Evolutionary conservation across 2,113 vertebrate species (phyloP).

Genomic region (Sminthopsis crassicaudata): DNA sequence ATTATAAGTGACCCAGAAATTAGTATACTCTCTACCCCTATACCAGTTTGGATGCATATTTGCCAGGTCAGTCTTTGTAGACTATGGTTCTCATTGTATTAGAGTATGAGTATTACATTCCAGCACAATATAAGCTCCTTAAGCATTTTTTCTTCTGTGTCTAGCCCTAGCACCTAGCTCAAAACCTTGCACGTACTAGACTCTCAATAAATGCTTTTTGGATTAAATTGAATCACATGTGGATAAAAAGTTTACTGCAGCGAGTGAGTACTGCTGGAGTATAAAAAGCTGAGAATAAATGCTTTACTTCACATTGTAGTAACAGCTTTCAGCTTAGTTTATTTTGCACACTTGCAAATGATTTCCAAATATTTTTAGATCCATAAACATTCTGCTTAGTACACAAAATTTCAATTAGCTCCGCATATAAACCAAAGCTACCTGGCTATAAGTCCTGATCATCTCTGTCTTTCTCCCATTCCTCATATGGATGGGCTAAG

Average conservation of each 20-base stretch:
- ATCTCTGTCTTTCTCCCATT: slow-evolving; percentile 34
- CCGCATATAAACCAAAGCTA: slow-evolving; percentile 31
- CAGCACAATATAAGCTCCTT: neutral
- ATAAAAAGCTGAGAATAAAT: neutral
- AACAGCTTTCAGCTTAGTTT: slow-evolving; percentile 41
- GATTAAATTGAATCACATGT: slow-evolving; percentile 14
- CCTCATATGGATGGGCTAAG: neutral
- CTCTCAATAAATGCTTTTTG: slow-evolving; percentile 41
- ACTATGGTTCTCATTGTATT: neutral
- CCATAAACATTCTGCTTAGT: slow-evolving; percentile 39
- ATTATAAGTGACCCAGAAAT: neutral
- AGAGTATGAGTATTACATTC: slow-evolving; percentile 22
- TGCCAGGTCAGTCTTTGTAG: neutral
- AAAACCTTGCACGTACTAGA: neutral
- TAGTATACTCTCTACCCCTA: neutral
- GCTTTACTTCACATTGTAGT: neutral
- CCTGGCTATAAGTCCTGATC: slow-evolving; percentile 42
- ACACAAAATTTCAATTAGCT: slow-evolving; percentile 33
- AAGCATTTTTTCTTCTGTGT: slow-evolving; percentile 20
- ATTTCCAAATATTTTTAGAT: slow-evolving; percentile 16
- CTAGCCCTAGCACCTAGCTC: slow-evolving; percentile 22
- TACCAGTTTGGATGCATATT: slow-evolving; percentile 44
- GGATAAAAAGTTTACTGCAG: slow-evolving; percentile 14
- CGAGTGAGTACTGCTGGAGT: slow-evolving; percentile 22
- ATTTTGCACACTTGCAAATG: slow-evolving; percentile 38